phyloP scores from a whole-genome alignment of 2,888 invertebrate genomes.

The Dynastes tityus region DNA sequence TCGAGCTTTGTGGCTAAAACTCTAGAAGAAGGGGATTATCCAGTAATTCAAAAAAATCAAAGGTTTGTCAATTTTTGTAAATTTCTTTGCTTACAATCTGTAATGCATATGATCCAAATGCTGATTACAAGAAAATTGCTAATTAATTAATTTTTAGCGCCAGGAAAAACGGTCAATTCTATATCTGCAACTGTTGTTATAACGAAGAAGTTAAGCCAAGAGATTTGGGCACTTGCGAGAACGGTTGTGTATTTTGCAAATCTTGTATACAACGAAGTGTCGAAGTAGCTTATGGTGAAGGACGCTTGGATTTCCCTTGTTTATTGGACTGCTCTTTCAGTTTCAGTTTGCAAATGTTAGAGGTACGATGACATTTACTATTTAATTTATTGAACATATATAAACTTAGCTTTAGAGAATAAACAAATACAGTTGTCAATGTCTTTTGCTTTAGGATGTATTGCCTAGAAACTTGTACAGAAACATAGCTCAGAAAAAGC shows the following conservation, averaged over 20 bases:
- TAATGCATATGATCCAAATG: neutral
- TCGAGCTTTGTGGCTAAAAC: conserved; percentile 22
- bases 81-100: conserved; percentile 62
- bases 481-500: conserved; percentile 70
- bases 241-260: conserved; percentile 64
- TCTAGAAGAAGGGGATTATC: conserved; percentile 38
- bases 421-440: conserved; percentile 57
- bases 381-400: conserved; percentile 59
- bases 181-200: conserved; percentile 73
- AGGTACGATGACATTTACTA: conserved; percentile 4
- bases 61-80: conserved; percentile 45
- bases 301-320: conserved; percentile 69
- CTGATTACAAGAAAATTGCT: neutral
- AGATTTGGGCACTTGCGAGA: conserved; percentile 67
- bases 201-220: conserved; percentile 72
- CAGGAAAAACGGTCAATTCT: conserved; percentile 66
- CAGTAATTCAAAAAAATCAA: conserved; percentile 37
- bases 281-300: conserved; percentile 68
- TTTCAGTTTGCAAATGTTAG: conserved; percentile 37
- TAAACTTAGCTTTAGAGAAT: neutral
- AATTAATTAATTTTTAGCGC: conserved; percentile 58
- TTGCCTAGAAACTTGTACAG: conserved; percentile 70
- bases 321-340: conserved; percentile 65
- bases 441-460: conserved; percentile 65
- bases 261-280: conserved; percentile 67